Base-by-base conservation (phyloP, 2,113 vertebrate genomes). In the Rhodinocichla rosea region DNA sequence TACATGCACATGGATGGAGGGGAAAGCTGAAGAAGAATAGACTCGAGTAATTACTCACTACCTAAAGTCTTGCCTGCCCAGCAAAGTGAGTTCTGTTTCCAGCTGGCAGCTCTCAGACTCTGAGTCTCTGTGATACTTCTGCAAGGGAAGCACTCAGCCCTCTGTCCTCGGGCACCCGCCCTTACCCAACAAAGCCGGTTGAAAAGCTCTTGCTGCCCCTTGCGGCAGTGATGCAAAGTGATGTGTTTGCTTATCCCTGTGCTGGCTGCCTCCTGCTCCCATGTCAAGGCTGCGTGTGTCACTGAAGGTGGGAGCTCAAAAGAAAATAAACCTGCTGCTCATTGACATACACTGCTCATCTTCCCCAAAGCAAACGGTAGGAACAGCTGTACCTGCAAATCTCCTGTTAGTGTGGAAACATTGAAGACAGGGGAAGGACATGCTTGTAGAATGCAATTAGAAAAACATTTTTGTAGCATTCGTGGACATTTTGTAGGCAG, bases 201-300 rank as follows among this genome's bases (percentile, higher is more conserved):
- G 53, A 88, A 87, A 95, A 56, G 75, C 71, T 86, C 73, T 97
- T 97, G 92, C 97, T 97, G 97, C 96, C 97, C 90, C 98, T 97
- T 89, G 95, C 50, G 96, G 95, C 81, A 62, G 40, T 26, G 8
- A 35, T 22, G 35, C 2, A 22, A 49, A 95, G 85, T 30, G 16
- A n/a, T 78, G 35, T 24, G 11, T 59, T 59, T 44, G 37, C 37
- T 39, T 9, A 9, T 22, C 33, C 11, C 49, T 45, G 13, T 76
- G 79, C 85, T 73, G 89, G 39, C 59, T 50, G 57, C 78, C 70
- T 83, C 83, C 55, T n/a, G 11, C 56, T 91, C 83, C 70, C 8
- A 7, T 24, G n/a, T n/a, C 67, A 9, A 19, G 13, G 9, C 14
- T 56, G 0, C 6, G 2, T 15, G 4, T 80, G n/a, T 45, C 52